Evolutionary conservation across 2,888 invertebrate species (phyloP).

Genomic region (Ennomos fuscantarius): DNA sequence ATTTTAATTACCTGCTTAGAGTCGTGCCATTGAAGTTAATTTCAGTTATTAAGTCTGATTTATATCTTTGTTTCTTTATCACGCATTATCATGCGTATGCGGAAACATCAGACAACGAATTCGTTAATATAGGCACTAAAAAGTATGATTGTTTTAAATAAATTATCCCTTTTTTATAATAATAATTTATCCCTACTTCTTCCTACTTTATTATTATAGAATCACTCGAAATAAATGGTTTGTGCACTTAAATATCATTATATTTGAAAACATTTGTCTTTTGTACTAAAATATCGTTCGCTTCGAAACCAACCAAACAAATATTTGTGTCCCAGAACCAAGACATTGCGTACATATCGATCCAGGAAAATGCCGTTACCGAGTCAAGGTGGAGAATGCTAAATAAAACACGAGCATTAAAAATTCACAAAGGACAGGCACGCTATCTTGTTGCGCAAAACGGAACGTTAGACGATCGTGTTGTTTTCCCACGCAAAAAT

Average conservation of each 20-base stretch:
- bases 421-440: conserved; percentile 39
- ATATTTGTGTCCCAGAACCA: too few species aligned
- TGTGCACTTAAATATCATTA: too few species aligned
- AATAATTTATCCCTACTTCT: background rate
- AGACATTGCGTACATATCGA: conserved; percentile 29
- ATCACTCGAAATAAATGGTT: too few species aligned
- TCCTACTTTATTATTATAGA: background rate
- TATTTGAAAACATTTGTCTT: too few species aligned
- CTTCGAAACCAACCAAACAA: too few species aligned
- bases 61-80: conserved; percentile 18
- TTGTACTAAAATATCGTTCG: too few species aligned
- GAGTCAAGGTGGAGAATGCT: conserved; percentile 42
- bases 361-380: conserved; percentile 42
- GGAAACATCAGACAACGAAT: conserved; percentile 22
- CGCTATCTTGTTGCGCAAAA: conserved; percentile 30
- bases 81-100: conserved; percentile 12
- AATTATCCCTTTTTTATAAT: conserved; percentile 11
- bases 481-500: conserved; percentile 43
- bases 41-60: conserved; percentile 21
- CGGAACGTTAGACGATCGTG: conserved; percentile 38
- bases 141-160: too few species aligned
- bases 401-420: conserved; percentile 39
- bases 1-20: conserved; percentile 14
- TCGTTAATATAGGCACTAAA: conserved; percentile 4
- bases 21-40: conserved; percentile 21